Conservation (phyloP, 2,888 invertebrate species). For the Sphinx pinastri region DNA sequence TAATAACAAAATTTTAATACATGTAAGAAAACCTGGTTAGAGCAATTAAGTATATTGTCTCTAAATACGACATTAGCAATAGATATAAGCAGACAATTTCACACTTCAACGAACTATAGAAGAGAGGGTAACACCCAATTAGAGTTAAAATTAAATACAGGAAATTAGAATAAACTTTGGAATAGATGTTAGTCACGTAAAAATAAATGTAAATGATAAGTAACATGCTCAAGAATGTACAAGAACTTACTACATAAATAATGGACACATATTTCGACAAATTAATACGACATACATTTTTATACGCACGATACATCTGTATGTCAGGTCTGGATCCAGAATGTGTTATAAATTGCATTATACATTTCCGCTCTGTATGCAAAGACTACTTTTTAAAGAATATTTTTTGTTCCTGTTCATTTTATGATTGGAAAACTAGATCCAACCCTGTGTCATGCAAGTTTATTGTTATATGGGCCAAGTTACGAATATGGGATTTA, state of each 20-base stretch:
- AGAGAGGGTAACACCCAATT: neutral
- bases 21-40: neutral
- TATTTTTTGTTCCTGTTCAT: neutral
- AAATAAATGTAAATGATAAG: constrained; percentile 8
- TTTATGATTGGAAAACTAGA: neutral
- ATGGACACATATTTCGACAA: constrained; percentile 25
- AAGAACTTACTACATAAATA: constrained; percentile 12
- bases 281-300: constrained; percentile 8
- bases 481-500: constrained; percentile 28
- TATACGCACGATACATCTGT: neutral
- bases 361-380: neutral
- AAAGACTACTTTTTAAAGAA: neutral
- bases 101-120: neutral
- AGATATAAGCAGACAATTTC: neutral
- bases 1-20: too few species aligned
- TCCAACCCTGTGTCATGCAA: constrained; percentile 56
- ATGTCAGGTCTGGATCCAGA: constrained; percentile 13
- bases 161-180: neutral
- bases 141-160: neutral
- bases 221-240: constrained; percentile 25
- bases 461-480: constrained; percentile 45
- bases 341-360: too few species aligned
- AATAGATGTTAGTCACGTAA: constrained; percentile 1
- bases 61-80: neutral
- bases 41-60: neutral